These are phyloP conservation scores for Trichacis sp. DNA, from an alignment of 2,888 invertebrate genomes.

Conservation along the genomic window DNA sequence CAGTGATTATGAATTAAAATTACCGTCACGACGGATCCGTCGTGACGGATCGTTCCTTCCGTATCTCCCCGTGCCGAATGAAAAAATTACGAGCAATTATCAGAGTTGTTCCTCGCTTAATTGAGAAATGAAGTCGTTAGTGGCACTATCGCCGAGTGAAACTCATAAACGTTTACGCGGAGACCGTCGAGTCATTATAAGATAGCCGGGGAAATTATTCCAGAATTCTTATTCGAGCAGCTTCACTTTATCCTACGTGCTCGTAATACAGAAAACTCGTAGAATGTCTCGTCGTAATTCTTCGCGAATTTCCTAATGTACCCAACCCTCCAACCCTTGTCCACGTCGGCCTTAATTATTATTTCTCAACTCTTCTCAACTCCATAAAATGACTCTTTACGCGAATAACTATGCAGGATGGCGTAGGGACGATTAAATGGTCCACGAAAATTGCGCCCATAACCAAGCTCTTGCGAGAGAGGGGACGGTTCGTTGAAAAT, in stretches of 20 bases:
- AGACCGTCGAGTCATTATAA: slow-evolving; percentile 47
- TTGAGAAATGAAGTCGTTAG: slow-evolving; percentile 38
- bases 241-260: slow-evolving; percentile 48
- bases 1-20: slow-evolving; percentile 1
- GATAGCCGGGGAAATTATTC: slow-evolving; percentile 51
- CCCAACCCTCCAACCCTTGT: slow-evolving; percentile 14
- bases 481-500: background rate
- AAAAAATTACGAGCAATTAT: background rate
- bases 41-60: slow-evolving; percentile 1
- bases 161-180: slow-evolving; percentile 36
- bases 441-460: slow-evolving; percentile 1
- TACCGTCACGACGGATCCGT: background rate
- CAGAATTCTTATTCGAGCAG: slow-evolving; percentile 49
- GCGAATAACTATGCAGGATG: background rate
- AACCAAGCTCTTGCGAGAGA: background rate
- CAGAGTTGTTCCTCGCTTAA: slow-evolving; percentile 30
- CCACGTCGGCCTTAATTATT: slow-evolving; percentile 23
- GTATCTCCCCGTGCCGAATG: too few relatives aligned
- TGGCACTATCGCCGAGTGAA: slow-evolving; percentile 24
- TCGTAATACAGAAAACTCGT: slow-evolving; percentile 39
- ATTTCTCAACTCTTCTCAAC: slow-evolving; percentile 18
- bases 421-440: slow-evolving; percentile 4
- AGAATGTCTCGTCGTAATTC: slow-evolving; percentile 46
- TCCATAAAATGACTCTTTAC: slow-evolving; percentile 12
- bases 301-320: slow-evolving; percentile 47